A percentile compares a stretch with the other conserved stretches of the same genome.
Evolutionary conservation across 1,140 invertebrate genomes (phyloP).

Genomic region (Cardiocondyla obscurior): DNA sequence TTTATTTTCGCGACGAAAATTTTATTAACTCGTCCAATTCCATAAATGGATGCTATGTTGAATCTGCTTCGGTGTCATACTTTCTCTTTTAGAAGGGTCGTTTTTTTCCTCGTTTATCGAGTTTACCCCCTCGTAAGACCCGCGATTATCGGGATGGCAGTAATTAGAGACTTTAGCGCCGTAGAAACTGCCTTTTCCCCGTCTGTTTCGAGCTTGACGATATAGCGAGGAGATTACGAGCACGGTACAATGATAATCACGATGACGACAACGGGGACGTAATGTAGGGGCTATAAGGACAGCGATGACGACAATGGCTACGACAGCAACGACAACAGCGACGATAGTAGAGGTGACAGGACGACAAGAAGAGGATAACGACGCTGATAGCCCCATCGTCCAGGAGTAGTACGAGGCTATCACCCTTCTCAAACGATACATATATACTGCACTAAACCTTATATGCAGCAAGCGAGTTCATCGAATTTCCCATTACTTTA

Average conservation of each 20-base stretch:
- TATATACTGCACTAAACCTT: background rate
- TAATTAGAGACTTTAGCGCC: constrained; percentile 39
- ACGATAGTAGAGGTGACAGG: constrained; percentile 37
- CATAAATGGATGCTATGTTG: constrained; percentile 2
- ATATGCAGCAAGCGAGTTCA: background rate
- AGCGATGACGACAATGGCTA: constrained; percentile 45
- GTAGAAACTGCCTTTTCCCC: constrained; percentile 1
- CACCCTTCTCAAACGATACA: background rate
- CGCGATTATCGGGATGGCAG: constrained; percentile 33
- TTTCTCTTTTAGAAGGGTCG: background rate
- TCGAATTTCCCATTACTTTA: constrained; percentile 3
- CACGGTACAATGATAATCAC: constrained; percentile 44
- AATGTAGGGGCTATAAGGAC: constrained; percentile 40
- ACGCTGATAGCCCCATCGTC: constrained; percentile 37
- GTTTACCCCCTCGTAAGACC: constrained; percentile 17
- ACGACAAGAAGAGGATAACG: constrained; percentile 45
- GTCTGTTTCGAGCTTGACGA: background rate
- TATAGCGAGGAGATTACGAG: constrained; percentile 18
- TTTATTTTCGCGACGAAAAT: constrained; percentile 4
- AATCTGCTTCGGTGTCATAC: background rate
- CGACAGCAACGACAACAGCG: constrained; percentile 44
- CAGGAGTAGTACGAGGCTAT: constrained; percentile 6
- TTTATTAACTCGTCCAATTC: constrained; percentile 18
- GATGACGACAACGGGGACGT: constrained; percentile 38
- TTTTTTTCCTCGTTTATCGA: constrained; percentile 25